Evolutionary conservation across 2,113 vertebrate species (phyloP), one percentile per base, ranked within the genome.

Genomic region (Atlantisia rogersi): DNA sequence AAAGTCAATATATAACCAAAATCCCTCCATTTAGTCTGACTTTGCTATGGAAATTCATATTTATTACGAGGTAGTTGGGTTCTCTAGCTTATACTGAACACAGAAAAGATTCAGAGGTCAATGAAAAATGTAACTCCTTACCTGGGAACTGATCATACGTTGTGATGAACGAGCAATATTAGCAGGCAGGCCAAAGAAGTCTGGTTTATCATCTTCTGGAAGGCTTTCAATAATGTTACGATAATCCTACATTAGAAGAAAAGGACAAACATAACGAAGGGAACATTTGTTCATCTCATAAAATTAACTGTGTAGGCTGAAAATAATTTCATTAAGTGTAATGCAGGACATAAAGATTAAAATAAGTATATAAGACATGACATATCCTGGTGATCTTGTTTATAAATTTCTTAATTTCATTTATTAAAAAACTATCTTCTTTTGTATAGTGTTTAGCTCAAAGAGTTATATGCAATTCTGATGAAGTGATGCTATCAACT

Each of bases 141-240:
- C 99, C 99, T 99, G 99, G 77, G 98, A 98, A 92, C 99, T 99
- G 97, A 98, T 97, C 95, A 99, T 99, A 91, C 99, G 98, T 95
- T 99, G 99, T 48, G 99, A 98, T 35, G 99, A 99, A 77, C 98
- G 98, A 83, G 99, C 99, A 48, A 99, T 99, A 95, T 99, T 99
- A 95, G 99, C 99, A 62, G 99, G 99, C 22, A 99, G 98, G 88
- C 99, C 99, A 94, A 99, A 99, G 97, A 99, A 99, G 35, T 98
- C 98, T 19, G 99, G 99, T 83, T 98, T 99, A 97, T 99, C 99
- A 63, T 99, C 99, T 96, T 99, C 99, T 46, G 99, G 99, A 92
- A 99, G 99, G 85, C 97, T 98, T 91, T 99, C 98, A 85, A 99
- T 99, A 94, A 99, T 91, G 35, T 94, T 97, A 86, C 99, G 98